Evolutionary conservation across 2,797 vertebrate genomes (phyloP).

Genomic region (Danionella dracula): DNA sequence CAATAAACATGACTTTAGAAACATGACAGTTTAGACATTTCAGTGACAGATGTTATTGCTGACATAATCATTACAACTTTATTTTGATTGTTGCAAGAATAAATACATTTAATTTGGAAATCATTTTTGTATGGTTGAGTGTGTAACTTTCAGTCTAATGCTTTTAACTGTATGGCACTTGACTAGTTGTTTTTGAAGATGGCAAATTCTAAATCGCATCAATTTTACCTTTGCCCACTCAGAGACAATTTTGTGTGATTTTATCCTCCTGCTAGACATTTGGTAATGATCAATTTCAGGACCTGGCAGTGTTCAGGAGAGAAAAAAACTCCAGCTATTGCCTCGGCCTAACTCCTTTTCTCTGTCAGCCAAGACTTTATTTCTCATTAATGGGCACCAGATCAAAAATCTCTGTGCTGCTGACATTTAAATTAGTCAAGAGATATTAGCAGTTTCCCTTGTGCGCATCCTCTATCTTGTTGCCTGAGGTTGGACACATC

Average conservation of each 20-base stretch:
- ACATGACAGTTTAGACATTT: too few relatives aligned
- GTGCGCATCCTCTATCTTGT: conserved; percentile 23
- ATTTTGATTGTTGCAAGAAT: too few relatives aligned
- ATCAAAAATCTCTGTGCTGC: conserved; percentile 14
- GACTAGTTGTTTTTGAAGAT: not conserved
- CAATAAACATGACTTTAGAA: too few relatives aligned
- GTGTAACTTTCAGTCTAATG: too few relatives aligned
- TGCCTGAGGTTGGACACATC: conserved; percentile 43
- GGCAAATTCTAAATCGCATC: not conserved
- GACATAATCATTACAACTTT: too few relatives aligned
- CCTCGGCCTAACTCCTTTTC: conserved; percentile 9
- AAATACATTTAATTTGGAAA: too few relatives aligned
- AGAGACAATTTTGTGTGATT: conserved; percentile 4
- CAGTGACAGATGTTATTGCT: too few relatives aligned
- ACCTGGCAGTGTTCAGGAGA: conserved; percentile 9
- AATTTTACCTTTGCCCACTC: conserved; percentile 15
- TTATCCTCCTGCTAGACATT: conserved; percentile 5
- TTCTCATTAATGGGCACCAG: not conserved
- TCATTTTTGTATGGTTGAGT: too few relatives aligned
- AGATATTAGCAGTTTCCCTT: conserved; percentile 21
- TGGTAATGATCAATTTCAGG: conserved; percentile 2
- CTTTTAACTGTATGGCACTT: too few relatives aligned
- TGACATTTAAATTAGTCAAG: conserved; percentile 49
- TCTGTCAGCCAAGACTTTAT: not conserved
- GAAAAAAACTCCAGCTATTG: conserved; percentile 1